A percentile compares a stretch with the other conserved stretches of the same genome.
These are phyloP conservation scores for Pomatorhinus ruficollis DNA, from an alignment of 2,113 vertebrate genomes.

Conservation along the genomic window DNA sequence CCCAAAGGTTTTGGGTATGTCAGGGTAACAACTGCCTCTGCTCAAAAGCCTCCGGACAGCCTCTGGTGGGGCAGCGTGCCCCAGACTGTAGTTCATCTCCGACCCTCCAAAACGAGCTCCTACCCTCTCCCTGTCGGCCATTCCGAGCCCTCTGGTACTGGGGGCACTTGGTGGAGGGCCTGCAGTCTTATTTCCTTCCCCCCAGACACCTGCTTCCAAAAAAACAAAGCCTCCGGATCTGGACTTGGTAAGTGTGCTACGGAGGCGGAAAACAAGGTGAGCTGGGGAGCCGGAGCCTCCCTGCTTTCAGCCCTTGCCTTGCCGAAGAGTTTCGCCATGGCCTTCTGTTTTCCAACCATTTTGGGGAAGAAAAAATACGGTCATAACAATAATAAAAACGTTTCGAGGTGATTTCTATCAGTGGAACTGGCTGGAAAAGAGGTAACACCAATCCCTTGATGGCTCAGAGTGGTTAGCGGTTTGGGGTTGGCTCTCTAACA, in stretches of 20 bases:
- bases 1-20: neutral
- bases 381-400: neutral
- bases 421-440: neutral
- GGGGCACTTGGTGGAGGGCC: neutral
- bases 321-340: neutral
- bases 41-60: neutral
- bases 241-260: neutral
- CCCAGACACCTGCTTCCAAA: slow-evolving; percentile 59
- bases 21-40: neutral
- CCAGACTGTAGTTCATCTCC: neutral
- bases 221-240: neutral
- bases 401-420: neutral
- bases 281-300: neutral
- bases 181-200: neutral
- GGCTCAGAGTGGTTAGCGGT: neutral
- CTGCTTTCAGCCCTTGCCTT: neutral
- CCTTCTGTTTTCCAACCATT: neutral
- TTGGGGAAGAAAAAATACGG: neutral
- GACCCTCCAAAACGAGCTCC: neutral
- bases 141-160: neutral
- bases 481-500: neutral
- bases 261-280: neutral
- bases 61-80: neutral
- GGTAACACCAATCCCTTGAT: neutral
- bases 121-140: neutral